A percentile compares a stretch with the other conserved stretches of the same genome.
Evolutionary conservation across 2,888 invertebrate species (phyloP).

Genomic region (Venustoraphidia nigricollis): DNA sequence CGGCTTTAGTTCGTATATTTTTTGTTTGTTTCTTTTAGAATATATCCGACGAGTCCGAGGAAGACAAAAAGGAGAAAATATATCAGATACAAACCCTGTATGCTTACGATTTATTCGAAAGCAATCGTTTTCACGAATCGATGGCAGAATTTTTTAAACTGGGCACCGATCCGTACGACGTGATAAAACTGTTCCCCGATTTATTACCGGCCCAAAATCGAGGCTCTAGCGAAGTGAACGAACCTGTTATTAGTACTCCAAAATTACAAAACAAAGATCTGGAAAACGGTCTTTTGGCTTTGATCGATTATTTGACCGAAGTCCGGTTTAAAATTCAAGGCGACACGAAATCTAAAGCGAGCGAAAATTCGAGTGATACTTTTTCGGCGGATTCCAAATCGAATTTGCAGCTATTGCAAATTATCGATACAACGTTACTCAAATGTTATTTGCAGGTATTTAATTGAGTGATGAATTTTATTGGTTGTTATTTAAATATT

Average conservation of each 20-base stretch:
- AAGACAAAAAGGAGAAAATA: slow-evolving; percentile 65
- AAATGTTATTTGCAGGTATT: slow-evolving; percentile 85
- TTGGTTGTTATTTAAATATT: slow-evolving; percentile 3
- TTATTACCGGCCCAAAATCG: slow-evolving; percentile 38
- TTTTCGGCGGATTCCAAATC: slow-evolving; percentile 28
- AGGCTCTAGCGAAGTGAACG: slow-evolving; percentile 24
- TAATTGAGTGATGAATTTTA: not conserved
- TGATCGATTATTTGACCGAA: slow-evolving; percentile 80
- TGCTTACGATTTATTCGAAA: slow-evolving; percentile 83
- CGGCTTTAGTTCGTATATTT: not conserved
- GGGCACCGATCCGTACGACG: slow-evolving; percentile 87
- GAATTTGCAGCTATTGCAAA: slow-evolving; percentile 58
- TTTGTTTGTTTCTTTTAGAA: slow-evolving; percentile 37
- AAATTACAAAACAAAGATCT: slow-evolving; percentile 68
- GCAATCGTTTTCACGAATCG: slow-evolving; percentile 75
- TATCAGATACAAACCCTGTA: slow-evolving; percentile 80
- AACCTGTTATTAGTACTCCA: slow-evolving; percentile 28
- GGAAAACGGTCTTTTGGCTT: slow-evolving; percentile 73
- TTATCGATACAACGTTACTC: slow-evolving; percentile 91
- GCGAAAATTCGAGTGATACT: slow-evolving; percentile 27
- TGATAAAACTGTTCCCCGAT: slow-evolving; percentile 88
- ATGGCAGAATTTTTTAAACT: slow-evolving; percentile 84
- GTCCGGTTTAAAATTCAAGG: slow-evolving; percentile 41
- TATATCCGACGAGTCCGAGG: slow-evolving; percentile 64
- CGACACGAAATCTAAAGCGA: slow-evolving; percentile 24